Conservation (phyloP, 2,797 vertebrate species). For the Sitta carolinensis region DNA sequence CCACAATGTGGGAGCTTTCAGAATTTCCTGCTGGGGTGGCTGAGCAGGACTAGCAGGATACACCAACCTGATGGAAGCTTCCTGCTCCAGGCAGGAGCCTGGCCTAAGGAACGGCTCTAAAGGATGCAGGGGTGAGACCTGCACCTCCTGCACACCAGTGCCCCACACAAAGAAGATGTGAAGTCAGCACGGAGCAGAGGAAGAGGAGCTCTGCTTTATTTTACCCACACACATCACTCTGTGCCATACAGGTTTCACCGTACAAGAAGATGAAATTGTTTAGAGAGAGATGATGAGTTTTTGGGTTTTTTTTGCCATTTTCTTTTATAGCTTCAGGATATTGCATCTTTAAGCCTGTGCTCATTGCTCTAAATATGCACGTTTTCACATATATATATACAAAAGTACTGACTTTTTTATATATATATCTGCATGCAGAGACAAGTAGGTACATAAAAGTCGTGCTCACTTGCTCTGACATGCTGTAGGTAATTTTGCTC, state of each 20-base stretch:
- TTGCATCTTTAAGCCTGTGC: slow-evolving; percentile 67
- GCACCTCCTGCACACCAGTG: neutral
- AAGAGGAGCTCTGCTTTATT: neutral
- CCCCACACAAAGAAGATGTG: neutral
- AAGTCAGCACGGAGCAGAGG: neutral
- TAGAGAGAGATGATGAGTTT: neutral
- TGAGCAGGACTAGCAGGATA: slow-evolving; percentile 4
- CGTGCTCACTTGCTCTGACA: slow-evolving; percentile 55
- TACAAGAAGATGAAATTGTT: neutral
- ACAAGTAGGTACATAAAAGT: slow-evolving; percentile 45
- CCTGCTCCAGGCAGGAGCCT: neutral
- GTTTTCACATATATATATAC: slow-evolving; percentile 55
- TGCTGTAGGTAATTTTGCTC: slow-evolving; percentile 41
- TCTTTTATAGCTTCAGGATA: slow-evolving; percentile 70
- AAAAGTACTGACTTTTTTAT: slow-evolving; percentile 9
- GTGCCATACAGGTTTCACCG: neutral
- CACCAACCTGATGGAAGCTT: neutral
- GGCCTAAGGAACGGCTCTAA: neutral
- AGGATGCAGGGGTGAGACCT: neutral
- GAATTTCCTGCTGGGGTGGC: neutral
- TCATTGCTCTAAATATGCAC: slow-evolving; percentile 46
- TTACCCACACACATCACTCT: neutral
- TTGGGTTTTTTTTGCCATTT: slow-evolving; percentile 36
- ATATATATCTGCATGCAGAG: slow-evolving; percentile 67
- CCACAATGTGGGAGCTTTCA: neutral